Evolutionary conservation across 1,140 invertebrate genomes (phyloP).

Genomic region (Gryllus bimaculatus): DNA sequence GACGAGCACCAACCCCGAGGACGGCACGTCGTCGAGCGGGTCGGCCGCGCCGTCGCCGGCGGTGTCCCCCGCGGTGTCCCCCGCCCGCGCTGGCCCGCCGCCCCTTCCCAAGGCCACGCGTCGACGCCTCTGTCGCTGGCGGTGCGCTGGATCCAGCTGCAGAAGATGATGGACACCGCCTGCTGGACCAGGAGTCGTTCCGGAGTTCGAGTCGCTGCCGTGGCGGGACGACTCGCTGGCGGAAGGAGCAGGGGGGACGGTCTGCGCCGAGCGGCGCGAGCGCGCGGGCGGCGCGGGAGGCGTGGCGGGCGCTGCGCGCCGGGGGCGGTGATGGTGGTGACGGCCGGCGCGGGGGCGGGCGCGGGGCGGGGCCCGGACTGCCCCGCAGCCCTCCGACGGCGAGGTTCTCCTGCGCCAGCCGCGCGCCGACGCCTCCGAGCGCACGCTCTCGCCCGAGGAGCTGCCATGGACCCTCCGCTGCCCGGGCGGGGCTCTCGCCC

Average conservation of each 20-base stretch:
- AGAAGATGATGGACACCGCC: too few relatives aligned
- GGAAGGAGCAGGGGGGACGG: not conserved
- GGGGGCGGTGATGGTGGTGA: not conserved
- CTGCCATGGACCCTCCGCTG: conserved; percentile 53
- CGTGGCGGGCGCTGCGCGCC: too few relatives aligned
- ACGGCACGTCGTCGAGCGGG: too few relatives aligned
- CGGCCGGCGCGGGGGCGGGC: too few relatives aligned
- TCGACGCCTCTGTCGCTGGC: conserved; percentile 21
- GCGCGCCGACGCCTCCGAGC: conserved; percentile 38
- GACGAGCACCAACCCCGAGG: too few relatives aligned
- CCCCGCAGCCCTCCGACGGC: not conserved
- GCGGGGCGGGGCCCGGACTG: too few relatives aligned
- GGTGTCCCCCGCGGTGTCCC: not conserved
- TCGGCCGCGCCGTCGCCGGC: too few relatives aligned
- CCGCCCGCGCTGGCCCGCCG: not conserved
- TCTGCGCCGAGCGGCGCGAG: conserved; percentile 25
- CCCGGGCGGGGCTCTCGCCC: not conserved
- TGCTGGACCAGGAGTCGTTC: not conserved
- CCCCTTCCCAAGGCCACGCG: conserved; percentile 42
- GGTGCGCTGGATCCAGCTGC: conserved; percentile 7
- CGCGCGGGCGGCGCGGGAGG: too few relatives aligned
- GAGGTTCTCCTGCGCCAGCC: conserved; percentile 29
- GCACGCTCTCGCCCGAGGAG: conserved; percentile 72
- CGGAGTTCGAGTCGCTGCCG: not conserved
- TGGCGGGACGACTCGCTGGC: not conserved